Evolutionary conservation across 2,888 invertebrate species (phyloP).

Genomic region (Eutolmus rufibarbis): DNA sequence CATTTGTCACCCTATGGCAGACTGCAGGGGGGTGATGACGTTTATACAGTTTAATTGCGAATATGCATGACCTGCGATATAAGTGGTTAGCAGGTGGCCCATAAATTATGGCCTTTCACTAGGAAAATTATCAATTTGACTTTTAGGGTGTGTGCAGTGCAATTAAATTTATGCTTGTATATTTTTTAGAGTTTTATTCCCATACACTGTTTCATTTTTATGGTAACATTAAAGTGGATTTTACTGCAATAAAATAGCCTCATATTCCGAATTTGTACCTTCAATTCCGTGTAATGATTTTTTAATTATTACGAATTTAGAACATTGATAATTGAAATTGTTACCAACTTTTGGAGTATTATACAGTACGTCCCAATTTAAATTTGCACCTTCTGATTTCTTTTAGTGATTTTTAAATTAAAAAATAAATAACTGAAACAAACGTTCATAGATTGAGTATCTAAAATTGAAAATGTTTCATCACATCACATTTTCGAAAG

Average conservation of each 20-base stretch:
- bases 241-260: neutral
- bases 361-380: too few relatives aligned
- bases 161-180: neutral
- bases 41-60: constrained; percentile 9
- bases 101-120: neutral
- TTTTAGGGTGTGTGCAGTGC: neutral
- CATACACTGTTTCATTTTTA: neutral
- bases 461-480: too few relatives aligned
- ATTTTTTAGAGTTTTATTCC: neutral
- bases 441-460: too few relatives aligned
- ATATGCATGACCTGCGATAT: constrained; percentile 3
- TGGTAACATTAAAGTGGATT: neutral
- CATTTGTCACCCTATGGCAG: neutral
- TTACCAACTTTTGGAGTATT: too few relatives aligned
- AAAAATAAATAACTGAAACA: too few relatives aligned
- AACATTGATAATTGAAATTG: neutral
- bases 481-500: too few relatives aligned
- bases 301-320: neutral
- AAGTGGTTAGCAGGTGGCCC: neutral
- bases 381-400: too few relatives aligned
- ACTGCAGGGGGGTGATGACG: neutral
- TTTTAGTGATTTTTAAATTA: too few relatives aligned
- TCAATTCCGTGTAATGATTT: neutral
- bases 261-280: neutral
- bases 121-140: neutral